A percentile compares a stretch with the other conserved stretches of the same genome.
These are phyloP conservation scores for Trissonchulus sp. DNA, from an alignment of 2,888 invertebrate genomes.

Conservation along the genomic window DNA sequence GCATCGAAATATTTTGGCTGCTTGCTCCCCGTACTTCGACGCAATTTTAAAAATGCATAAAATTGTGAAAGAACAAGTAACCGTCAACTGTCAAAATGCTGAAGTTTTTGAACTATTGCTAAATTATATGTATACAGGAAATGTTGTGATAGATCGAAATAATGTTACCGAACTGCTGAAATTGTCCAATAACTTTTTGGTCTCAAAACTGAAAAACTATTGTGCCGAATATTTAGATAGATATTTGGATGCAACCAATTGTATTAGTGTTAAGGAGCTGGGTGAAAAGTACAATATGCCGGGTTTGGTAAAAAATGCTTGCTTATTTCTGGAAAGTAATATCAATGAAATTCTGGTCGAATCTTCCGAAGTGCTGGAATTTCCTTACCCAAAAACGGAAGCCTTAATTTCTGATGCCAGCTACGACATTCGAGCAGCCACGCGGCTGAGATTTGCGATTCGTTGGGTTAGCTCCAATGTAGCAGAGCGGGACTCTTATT, in stretches of 20 bases:
- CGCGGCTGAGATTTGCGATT: conserved; percentile 57
- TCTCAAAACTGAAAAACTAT: conserved; percentile 58
- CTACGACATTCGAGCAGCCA: conserved; percentile 38
- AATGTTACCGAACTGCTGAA: conserved; percentile 63
- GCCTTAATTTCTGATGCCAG: conserved; percentile 7
- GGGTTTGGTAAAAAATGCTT: conserved; percentile 60
- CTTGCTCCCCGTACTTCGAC: conserved; percentile 64
- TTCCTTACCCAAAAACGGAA: conserved; percentile 17
- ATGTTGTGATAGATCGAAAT: conserved; percentile 60
- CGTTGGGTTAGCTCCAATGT: conserved; percentile 60
- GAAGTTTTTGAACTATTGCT: conserved; percentile 61
- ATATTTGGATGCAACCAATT: conserved; percentile 62
- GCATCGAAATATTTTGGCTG: conserved; percentile 63
- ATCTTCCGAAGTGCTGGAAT: conserved; percentile 26
- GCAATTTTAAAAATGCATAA: conserved; percentile 59
- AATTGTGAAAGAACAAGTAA: conserved; percentile 58
- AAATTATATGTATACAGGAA: conserved; percentile 65
- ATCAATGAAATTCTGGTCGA: conserved; percentile 49
- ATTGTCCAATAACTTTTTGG: conserved; percentile 62
- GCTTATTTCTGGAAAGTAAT: conserved; percentile 59
- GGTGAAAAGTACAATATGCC: conserved; percentile 62
- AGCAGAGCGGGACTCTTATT: conserved; percentile 58
- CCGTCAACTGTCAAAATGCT: conserved; percentile 60
- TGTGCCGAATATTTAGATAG: conserved; percentile 64
- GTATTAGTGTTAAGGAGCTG: conserved; percentile 62